Evolutionary conservation across 2,888 invertebrate species (phyloP), one percentile per base, ranked within the genome.

Genomic region (Thera obeliscata): DNA sequence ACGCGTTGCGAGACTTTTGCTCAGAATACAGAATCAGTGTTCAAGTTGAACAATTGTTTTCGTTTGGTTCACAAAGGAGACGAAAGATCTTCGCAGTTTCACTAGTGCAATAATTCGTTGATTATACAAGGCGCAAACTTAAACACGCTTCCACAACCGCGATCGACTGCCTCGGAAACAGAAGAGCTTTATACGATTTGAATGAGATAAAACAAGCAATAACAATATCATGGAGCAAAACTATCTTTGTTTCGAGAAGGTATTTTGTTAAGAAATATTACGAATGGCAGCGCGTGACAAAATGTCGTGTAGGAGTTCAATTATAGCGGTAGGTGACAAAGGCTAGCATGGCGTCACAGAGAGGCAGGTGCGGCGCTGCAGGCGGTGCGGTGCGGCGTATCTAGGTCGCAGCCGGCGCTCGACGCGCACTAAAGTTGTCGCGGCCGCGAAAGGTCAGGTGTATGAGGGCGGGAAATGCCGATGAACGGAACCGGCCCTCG

Each of bases 361-460:
- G 77, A 71, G 78, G 72, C 72, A 74, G 72, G 79, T 78, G 72
- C 69, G 72, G 75, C 71, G 81, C 75, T 74, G 75, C 74, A 78
- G 75, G 73, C 74, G 76, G 74, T 74, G 75, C 76, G 75, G 81
- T 81, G 80, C 84, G 81, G 81, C 76, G 85, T 84, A 92, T 91
- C 81, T 93, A 93, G 93, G 93, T 93, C 93, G 90, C 83, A 80
- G 78, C 85, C 84, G 87, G 86, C 88, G 90, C 89, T 22, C 22
- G 22, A 22, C 88, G 90, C 89, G 88, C 90, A 86, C 86, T 89
- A 88, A 92, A 89, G 91, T 91, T 86, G 91, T 90, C 89, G 88
- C 88, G 85, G 87, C 80, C 86, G 85, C 84, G 81, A 92, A 93
- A 93, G 93, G 92, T 92, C 93, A 93, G 91, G 91, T 91, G 91